phyloP scores from a whole-genome alignment of 2,888 invertebrate species.

The Epirrhoe tristata region DNA sequence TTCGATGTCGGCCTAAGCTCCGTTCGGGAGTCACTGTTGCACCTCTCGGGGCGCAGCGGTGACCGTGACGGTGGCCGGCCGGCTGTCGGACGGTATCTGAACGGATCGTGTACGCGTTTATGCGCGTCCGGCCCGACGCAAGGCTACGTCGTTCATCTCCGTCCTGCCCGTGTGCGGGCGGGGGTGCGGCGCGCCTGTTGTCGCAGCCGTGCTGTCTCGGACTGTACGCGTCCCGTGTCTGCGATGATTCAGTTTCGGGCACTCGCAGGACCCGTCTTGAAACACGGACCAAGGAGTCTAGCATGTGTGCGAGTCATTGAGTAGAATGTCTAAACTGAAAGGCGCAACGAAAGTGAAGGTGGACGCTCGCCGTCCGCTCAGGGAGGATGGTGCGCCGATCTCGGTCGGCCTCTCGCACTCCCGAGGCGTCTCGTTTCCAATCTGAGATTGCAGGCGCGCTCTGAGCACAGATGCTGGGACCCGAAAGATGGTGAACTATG shows the following conservation, averaged over 20 bases:
- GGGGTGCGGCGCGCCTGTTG: constrained; percentile 46
- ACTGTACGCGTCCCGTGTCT: constrained; percentile 60
- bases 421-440: constrained; percentile 84
- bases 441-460: constrained; percentile 78
- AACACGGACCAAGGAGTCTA: constrained; percentile 60
- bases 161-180: constrained; percentile 56
- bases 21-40: neutral
- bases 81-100: neutral
- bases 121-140: constrained; percentile 43
- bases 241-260: constrained; percentile 40
- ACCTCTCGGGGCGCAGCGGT: neutral
- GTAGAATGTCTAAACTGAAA: constrained; percentile 78
- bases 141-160: neutral
- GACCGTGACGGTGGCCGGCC: neutral
- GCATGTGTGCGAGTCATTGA: constrained; percentile 89
- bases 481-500: constrained; percentile 85
- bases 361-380: constrained; percentile 51
- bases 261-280: too few species aligned
- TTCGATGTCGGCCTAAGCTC: constrained; percentile 29
- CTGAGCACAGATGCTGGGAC: constrained; percentile 88
- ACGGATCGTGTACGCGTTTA: constrained; percentile 4
- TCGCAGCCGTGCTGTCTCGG: constrained; percentile 57
- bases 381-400: constrained; percentile 75
- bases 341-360: constrained; percentile 87
- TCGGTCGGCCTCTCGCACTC: constrained; percentile 79